phyloP scores from a whole-genome alignment of 2,888 invertebrate genomes.

The Drosophila hawaiiensis region DNA sequence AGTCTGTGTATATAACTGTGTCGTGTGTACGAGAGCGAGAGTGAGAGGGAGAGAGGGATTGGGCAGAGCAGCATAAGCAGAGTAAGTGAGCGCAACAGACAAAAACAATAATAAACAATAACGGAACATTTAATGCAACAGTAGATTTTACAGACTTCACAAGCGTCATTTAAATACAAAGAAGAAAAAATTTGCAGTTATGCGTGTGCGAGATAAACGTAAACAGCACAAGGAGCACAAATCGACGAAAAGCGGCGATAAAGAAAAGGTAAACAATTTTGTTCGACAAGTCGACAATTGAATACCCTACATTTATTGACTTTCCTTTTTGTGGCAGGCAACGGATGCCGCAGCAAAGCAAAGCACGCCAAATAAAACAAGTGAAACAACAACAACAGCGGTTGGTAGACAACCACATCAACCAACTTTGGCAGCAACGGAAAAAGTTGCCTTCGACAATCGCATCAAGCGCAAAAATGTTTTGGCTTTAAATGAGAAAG shows the following conservation, averaged over 20 bases:
- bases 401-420: constrained; percentile 11
- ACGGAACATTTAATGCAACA: constrained; percentile 18
- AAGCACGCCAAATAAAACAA: constrained; percentile 19
- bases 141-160: constrained; percentile 4
- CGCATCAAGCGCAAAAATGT: constrained; percentile 84
- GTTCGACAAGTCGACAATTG: neutral
- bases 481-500: constrained; percentile 83
- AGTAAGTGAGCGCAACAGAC: constrained; percentile 44
- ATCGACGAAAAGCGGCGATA: constrained; percentile 38
- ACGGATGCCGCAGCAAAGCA: constrained; percentile 28
- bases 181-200: constrained; percentile 33
- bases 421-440: constrained; percentile 57
- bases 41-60: constrained; percentile 16
- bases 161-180: constrained; percentile 23
- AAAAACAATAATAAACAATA: constrained; percentile 48
- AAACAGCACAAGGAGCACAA: constrained; percentile 54
- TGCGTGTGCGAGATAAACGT: constrained; percentile 73
- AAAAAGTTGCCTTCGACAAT: constrained; percentile 82
- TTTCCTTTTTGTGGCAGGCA: constrained; percentile 17
- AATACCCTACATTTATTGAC: neutral
- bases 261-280: constrained; percentile 41
- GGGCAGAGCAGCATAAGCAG: constrained; percentile 24
- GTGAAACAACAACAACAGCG: constrained; percentile 7
- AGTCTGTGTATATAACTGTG: constrained; percentile 22
- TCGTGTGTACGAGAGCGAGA: constrained; percentile 28